Conservation (phyloP, 2,113 vertebrate genomes). For the Vombatus ursinus region DNA sequence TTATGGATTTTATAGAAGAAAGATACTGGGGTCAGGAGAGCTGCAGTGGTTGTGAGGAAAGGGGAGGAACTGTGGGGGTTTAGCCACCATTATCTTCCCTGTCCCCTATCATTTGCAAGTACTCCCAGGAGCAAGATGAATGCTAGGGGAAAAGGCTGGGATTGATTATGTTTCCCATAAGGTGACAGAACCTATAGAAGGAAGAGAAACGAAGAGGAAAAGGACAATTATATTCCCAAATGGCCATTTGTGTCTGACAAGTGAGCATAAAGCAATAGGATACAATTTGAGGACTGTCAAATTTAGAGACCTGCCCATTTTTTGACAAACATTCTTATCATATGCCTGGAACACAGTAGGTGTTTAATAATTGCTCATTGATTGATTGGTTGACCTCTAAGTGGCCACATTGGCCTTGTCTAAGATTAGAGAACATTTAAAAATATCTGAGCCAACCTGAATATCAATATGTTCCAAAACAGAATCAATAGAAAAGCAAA, state of each 20-base stretch:
- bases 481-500: neutral
- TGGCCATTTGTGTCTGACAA: neutral
- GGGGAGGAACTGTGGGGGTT: too few species aligned
- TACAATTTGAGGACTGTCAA: neutral
- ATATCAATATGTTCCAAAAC: neutral
- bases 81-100: too few species aligned
- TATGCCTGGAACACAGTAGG: neutral
- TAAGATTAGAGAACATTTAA: neutral
- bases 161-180: neutral
- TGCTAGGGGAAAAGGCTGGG: neutral
- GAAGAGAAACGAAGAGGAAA: neutral
- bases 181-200: neutral
- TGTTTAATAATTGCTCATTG: neutral
- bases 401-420: neutral
- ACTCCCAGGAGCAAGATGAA: neutral
- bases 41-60: too few species aligned
- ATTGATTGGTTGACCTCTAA: neutral
- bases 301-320: neutral
- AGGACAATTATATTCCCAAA: neutral
- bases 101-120: too few species aligned
- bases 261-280: neutral
- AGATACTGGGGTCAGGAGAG: too few species aligned
- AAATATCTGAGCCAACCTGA: neutral
- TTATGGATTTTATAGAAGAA: too few species aligned
- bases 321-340: neutral